These are phyloP conservation scores for Leucophenga montana DNA, from an alignment of 2,888 invertebrate species.

Conservation along the genomic window DNA sequence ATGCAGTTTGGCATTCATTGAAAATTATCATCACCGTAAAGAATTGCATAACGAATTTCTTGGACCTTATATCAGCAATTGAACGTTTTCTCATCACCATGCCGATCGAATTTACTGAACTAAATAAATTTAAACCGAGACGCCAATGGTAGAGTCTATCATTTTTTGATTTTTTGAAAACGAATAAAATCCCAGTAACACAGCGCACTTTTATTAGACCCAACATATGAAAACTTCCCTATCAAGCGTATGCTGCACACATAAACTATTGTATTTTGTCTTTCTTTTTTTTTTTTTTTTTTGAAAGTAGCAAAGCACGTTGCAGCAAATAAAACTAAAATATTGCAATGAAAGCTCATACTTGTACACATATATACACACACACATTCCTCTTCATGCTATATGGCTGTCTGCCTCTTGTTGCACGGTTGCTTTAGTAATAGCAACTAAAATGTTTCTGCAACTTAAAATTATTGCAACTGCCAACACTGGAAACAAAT, in stretches of 20 bases:
- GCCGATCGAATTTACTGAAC: too few species aligned
- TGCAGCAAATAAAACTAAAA: background rate
- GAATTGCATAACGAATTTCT: too few species aligned
- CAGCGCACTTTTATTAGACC: too few species aligned
- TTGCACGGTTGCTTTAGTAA: background rate
- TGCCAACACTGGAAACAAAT: background rate
- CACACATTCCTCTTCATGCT: background rate
- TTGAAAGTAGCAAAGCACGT: background rate
- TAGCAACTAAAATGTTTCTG: conserved; percentile 2
- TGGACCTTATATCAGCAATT: too few species aligned
- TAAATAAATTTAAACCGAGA: too few species aligned
- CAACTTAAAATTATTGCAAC: background rate
- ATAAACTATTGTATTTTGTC: background rate
- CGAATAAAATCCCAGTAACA: too few species aligned
- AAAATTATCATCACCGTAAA: too few species aligned
- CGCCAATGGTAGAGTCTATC: too few species aligned
- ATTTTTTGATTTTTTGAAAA: too few species aligned
- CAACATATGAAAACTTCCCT: background rate
- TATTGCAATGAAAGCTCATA: background rate
- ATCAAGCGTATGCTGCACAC: background rate
- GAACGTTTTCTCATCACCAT: too few species aligned
- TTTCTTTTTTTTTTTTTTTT: background rate
- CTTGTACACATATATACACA: too few species aligned
- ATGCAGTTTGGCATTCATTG: too few species aligned
- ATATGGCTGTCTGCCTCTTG: background rate